Conservation (phyloP, 2,797 vertebrate genomes). For the Sarcophilus harrisii region DNA sequence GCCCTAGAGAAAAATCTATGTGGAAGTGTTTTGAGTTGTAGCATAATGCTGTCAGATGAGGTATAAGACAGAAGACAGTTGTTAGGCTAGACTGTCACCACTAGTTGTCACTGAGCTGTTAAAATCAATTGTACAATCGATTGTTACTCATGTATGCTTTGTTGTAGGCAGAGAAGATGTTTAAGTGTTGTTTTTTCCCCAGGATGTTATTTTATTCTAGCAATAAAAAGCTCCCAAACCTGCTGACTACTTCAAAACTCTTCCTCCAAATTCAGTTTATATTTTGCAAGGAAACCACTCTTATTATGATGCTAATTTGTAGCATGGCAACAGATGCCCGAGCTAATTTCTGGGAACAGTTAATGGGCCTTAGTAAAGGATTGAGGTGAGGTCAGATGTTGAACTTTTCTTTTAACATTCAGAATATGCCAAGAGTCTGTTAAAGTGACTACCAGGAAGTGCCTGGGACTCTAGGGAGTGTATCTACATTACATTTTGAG, state of each 20-base stretch:
- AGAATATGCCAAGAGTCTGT: background rate
- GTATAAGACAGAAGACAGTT: slow-evolving; percentile 52
- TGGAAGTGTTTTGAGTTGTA: slow-evolving; percentile 42
- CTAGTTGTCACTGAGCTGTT: slow-evolving; percentile 55
- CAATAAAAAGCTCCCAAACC: slow-evolving; percentile 15
- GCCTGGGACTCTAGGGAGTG: background rate
- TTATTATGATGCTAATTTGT: slow-evolving; percentile 42
- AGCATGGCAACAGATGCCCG: background rate
- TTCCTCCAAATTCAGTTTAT: slow-evolving; percentile 60
- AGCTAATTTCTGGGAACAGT: background rate
- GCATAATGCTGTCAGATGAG: slow-evolving; percentile 51
- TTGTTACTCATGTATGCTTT: slow-evolving; percentile 60
- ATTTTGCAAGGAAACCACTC: slow-evolving; percentile 17
- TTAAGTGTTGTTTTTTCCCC: slow-evolving; percentile 31
- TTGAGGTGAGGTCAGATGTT: background rate
- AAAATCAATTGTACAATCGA: slow-evolving; percentile 35
- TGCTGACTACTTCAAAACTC: slow-evolving; percentile 36
- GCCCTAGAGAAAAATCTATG: slow-evolving; percentile 37
- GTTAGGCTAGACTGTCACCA: slow-evolving; percentile 44
- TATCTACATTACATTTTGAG: background rate
- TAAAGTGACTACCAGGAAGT: background rate
- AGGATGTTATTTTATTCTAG: slow-evolving; percentile 52
- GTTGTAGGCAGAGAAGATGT: slow-evolving; percentile 10
- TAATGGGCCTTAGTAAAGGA: background rate
- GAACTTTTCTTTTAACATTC: background rate